A percentile compares a stretch with the other conserved stretches of the same genome.
Evolutionary conservation across 2,888 invertebrate genomes (phyloP).

Genomic region (Oscheius sp.): DNA sequence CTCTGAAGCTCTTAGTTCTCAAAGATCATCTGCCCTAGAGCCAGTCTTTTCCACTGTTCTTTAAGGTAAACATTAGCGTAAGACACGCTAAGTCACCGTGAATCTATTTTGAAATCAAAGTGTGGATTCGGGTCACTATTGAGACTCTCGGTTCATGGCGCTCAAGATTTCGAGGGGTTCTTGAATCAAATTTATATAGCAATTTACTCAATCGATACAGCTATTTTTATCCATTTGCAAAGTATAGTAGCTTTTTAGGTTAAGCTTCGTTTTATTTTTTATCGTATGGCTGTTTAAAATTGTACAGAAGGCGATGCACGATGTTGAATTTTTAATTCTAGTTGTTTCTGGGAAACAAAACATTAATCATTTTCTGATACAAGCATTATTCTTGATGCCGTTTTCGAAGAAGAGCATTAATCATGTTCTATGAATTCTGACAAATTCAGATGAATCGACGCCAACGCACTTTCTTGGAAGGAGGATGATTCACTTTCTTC

Average conservation of each 20-base stretch:
- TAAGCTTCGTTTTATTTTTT: too few relatives aligned
- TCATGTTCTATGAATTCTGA: too few relatives aligned
- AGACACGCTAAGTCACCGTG: slow-evolving; percentile 7
- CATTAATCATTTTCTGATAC: not conserved
- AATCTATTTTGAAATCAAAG: slow-evolving; percentile 12
- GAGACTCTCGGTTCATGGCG: too few relatives aligned
- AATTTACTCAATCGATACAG: too few relatives aligned
- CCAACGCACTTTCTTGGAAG: slow-evolving; percentile 9
- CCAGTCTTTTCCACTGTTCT: slow-evolving; percentile 9
- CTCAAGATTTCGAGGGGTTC: too few relatives aligned
- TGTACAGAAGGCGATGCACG: too few relatives aligned
- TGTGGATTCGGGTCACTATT: too few relatives aligned
- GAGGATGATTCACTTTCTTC: slow-evolving; percentile 15
- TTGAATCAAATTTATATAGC: too few relatives aligned
- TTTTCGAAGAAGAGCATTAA: slow-evolving; percentile 9
- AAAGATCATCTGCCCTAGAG: slow-evolving; percentile 18
- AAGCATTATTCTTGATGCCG: not conserved
- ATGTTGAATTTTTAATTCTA: too few relatives aligned
- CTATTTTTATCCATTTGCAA: too few relatives aligned
- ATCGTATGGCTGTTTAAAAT: not conserved
- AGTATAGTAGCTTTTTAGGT: too few relatives aligned
- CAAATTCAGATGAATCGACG: slow-evolving; percentile 10
- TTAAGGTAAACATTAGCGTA: slow-evolving; percentile 20
- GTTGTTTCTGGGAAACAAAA: not conserved
- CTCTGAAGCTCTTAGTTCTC: too few relatives aligned